These are phyloP conservation scores for Cervus canadensis DNA, from an alignment of 2,113 vertebrate species.

Conservation along the genomic window DNA sequence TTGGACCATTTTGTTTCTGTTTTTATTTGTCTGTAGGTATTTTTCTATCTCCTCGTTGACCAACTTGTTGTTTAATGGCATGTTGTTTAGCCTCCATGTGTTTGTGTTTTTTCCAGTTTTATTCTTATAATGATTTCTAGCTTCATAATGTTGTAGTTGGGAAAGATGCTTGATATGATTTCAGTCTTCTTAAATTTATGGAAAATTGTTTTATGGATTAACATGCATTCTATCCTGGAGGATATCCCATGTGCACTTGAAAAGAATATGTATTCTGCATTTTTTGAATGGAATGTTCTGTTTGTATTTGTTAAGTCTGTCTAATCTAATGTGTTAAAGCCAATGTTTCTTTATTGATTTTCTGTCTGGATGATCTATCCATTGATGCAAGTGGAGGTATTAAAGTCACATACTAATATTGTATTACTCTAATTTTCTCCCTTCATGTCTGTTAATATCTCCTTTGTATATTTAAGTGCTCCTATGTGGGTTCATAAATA, in stretches of 20 bases:
- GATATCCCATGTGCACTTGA: not conserved
- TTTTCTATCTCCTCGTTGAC: not conserved
- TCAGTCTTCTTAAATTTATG: not conserved
- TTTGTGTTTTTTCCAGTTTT: not conserved
- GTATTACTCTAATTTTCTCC: not conserved
- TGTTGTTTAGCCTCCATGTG: not conserved
- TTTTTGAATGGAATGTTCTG: not conserved
- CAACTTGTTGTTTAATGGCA: not conserved
- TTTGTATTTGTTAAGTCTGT: not conserved
- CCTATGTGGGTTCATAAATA: not conserved
- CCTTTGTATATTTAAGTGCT: not conserved
- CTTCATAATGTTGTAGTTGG: not conserved
- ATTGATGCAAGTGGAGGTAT: not conserved
- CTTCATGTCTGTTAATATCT: not conserved
- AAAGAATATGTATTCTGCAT: not conserved
- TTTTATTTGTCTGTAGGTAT: not conserved
- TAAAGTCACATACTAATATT: not conserved
- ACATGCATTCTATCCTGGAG: not conserved
- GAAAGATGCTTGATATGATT: not conserved
- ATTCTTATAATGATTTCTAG: not conserved
- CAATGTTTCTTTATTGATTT: not conserved
- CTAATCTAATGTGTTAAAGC: not conserved
- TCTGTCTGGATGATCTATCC: not conserved
- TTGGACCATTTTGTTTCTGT: not conserved
- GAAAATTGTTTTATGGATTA: not conserved